These are phyloP conservation scores for Delia radicum DNA, from an alignment of 1,140 invertebrate genomes.

Conservation along the genomic window DNA sequence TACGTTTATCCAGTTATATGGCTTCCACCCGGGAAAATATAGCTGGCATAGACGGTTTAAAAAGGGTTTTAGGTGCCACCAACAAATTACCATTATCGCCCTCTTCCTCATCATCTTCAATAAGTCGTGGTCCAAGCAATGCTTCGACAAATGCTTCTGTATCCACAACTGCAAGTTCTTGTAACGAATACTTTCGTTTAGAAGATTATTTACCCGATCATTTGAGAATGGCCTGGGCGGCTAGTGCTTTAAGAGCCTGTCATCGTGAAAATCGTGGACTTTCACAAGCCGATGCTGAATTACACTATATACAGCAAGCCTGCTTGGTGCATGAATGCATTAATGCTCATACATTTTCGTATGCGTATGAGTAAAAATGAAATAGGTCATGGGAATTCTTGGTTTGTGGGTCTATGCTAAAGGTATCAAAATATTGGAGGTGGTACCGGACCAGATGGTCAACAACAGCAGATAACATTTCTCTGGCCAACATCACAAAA, in stretches of 20 bases:
- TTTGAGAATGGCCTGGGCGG: slow-evolving; percentile 63
- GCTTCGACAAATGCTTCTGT: slow-evolving; percentile 13
- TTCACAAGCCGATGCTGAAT: slow-evolving; percentile 74
- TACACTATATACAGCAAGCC: slow-evolving; percentile 85
- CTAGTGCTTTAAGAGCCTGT: slow-evolving; percentile 62
- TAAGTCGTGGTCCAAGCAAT: slow-evolving; percentile 17
- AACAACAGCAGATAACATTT: slow-evolving; percentile 65
- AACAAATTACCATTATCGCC: slow-evolving; percentile 25
- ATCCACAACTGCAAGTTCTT: not conserved
- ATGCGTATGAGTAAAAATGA: slow-evolving; percentile 82
- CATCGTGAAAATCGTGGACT: slow-evolving; percentile 73
- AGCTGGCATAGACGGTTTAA: slow-evolving; percentile 4
- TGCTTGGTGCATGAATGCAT: slow-evolving; percentile 81
- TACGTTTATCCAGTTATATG: slow-evolving; percentile 48
- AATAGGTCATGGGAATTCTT: slow-evolving; percentile 69
- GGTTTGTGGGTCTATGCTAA: slow-evolving; percentile 81
- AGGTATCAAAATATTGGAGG: slow-evolving; percentile 79
- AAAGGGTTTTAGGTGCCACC: slow-evolving; percentile 20
- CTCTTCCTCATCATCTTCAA: slow-evolving; percentile 25
- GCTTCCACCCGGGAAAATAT: slow-evolving; percentile 9
- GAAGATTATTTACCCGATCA: slow-evolving; percentile 70
- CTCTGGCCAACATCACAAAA: slow-evolving; percentile 91
- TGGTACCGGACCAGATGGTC: not conserved
- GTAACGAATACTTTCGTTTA: slow-evolving; percentile 73
- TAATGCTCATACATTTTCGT: slow-evolving; percentile 88